These are phyloP conservation scores for Antitype chi DNA, from an alignment of 2,888 invertebrate species.

Conservation along the genomic window DNA sequence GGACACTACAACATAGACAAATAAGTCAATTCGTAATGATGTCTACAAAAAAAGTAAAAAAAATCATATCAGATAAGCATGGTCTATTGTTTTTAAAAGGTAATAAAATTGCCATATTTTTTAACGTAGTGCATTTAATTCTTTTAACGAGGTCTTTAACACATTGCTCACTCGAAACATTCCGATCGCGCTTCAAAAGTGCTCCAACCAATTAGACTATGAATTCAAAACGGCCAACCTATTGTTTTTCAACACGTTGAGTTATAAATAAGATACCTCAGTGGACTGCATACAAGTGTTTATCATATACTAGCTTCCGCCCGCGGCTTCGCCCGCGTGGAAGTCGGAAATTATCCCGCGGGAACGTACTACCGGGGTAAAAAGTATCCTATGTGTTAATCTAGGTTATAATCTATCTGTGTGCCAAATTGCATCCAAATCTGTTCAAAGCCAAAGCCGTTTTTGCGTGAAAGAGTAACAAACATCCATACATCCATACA, in stretches of 20 bases:
- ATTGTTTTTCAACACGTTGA: slow-evolving; percentile 38
- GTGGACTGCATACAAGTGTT: slow-evolving; percentile 3
- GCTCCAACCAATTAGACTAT: slow-evolving; percentile 22
- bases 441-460: too few relatives aligned
- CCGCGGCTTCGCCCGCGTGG: too few relatives aligned
- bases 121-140: slow-evolving; percentile 9
- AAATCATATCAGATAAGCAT: neutral
- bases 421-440: too few relatives aligned
- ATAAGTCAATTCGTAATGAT: neutral
- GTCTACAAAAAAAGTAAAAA: neutral
- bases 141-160: slow-evolving; percentile 40
- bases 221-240: slow-evolving; percentile 3
- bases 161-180: slow-evolving; percentile 31
- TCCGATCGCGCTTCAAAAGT: slow-evolving; percentile 19
- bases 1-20: neutral
- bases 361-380: too few relatives aligned
- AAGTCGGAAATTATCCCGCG: too few relatives aligned
- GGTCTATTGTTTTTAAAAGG: neutral
- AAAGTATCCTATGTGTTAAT: too few relatives aligned
- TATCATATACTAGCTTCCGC: neutral
- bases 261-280: neutral
- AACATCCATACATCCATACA: too few relatives aligned
- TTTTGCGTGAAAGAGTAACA: too few relatives aligned
- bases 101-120: slow-evolving; percentile 4
- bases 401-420: too few relatives aligned